Evolutionary conservation across 2,888 invertebrate species (phyloP), one percentile per base, ranked within the genome.

Genomic region (Ryuthela nishihirai): DNA sequence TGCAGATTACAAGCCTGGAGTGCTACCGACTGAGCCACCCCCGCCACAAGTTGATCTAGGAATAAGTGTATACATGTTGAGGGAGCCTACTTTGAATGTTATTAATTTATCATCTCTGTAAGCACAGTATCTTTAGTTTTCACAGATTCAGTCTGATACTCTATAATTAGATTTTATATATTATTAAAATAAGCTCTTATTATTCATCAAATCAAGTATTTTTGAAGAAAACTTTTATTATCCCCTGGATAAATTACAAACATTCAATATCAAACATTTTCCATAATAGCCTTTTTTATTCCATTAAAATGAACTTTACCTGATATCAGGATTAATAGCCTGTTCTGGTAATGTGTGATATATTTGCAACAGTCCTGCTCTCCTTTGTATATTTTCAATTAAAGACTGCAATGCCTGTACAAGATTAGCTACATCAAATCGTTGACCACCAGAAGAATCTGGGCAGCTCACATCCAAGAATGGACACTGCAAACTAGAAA

Each of bases 301-400:
- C 34, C 5, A 7, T 17, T 9, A 23, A 20, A 6, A 40, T 29
- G 7, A 25, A 23, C n/a, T 1, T 71, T 69, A 85, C 87, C 86
- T 82, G 71, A 89, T 87, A 75, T 90, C 89, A 3, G 88, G 87
- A 70, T 88, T 87, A 65, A 85, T 82, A 72, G 85, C 85, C 66
- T 62, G 62, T 52, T 88, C 87, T 45, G 85, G 84, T 29, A 87
- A 82, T 29, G 85, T 84, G 67, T 85, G 82, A 74, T 83, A 83
- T 68, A 82, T 82, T 71, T 81, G 83, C 53, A 87, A 80, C 67
- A 87, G 82, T 56, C 86, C 86, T 34, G 86, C 84, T 68, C 86
- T 80, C 74, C 87, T 85, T 65, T 86, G 84, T 71, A 88, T 87
- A 38, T 85, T 85, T 69, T 86, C 81, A 58, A 88, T 80, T 46